These are phyloP conservation scores for Plagodis dolabraria DNA, from an alignment of 2,888 invertebrate genomes.

Conservation along the genomic window DNA sequence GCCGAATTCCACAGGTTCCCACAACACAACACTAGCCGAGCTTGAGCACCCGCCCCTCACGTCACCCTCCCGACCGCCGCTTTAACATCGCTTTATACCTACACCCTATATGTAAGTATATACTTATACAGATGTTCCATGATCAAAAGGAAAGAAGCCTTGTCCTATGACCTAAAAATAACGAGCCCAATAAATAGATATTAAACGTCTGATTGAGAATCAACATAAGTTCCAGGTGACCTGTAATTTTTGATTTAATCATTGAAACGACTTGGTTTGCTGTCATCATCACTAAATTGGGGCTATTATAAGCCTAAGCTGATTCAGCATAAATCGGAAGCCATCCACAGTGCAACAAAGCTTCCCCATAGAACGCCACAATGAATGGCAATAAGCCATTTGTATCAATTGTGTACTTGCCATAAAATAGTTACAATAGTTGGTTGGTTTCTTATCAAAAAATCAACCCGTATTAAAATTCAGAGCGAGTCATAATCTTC, in stretches of 20 bases:
- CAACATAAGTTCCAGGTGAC: neutral
- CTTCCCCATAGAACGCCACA: no score
- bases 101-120: conserved; percentile 24
- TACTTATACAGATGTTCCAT: conserved; percentile 28
- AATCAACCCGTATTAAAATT: no score
- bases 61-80: conserved; percentile 33
- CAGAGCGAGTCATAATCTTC: no score
- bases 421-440: no score
- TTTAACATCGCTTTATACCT: conserved; percentile 34
- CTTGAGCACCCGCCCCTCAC: conserved; percentile 39
- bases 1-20: neutral
- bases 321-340: no score
- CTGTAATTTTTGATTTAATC: neutral
- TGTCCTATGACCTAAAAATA: conserved; percentile 16
- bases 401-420: no score
- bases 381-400: no score
- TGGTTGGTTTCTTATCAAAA: no score
- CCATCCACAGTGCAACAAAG: no score
- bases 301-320: no score
- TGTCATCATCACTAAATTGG: no score
- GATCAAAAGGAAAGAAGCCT: conserved; percentile 33
- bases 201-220: neutral
- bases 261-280: no score
- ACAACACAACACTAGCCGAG: conserved; percentile 32
- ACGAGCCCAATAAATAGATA: conserved; percentile 4